phyloP scores from a whole-genome alignment of 1,140 invertebrate species.

The Polyergus mexicanus region DNA sequence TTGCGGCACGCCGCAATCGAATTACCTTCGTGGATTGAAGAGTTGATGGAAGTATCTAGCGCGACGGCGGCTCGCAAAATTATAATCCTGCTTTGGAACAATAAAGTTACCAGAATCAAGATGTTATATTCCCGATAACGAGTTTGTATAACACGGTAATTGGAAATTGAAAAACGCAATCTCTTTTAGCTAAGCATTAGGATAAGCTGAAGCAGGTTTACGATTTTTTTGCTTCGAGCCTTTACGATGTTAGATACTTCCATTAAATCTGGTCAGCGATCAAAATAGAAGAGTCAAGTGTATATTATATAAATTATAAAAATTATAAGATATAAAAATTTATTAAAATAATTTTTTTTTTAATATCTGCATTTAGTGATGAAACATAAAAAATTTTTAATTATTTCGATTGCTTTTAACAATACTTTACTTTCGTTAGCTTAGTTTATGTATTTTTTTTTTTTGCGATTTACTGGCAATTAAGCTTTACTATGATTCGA shows the following conservation, averaged over 20 bases:
- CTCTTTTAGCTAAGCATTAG: neutral
- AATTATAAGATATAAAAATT: neutral
- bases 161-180: neutral
- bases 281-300: neutral
- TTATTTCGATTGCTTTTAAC: neutral
- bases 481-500: neutral
- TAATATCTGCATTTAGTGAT: neutral
- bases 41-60: conserved; percentile 39
- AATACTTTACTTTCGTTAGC: neutral
- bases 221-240: neutral
- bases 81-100: neutral
- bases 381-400: neutral
- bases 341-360: neutral
- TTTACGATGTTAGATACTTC: conserved; percentile 15
- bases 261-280: conserved; percentile 6
- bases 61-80: conserved; percentile 26
- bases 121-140: neutral
- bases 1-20: conserved; percentile 42
- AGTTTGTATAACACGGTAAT: neutral
- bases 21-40: conserved; percentile 34
- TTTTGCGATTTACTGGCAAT: neutral
- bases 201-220: conserved; percentile 4
- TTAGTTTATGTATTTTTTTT: neutral
- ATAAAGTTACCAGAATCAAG: neutral
- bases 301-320: too few species aligned